Evolutionary conservation across 2,113 vertebrate species (phyloP).

Genomic region (Tenrec ecaudatus): DNA sequence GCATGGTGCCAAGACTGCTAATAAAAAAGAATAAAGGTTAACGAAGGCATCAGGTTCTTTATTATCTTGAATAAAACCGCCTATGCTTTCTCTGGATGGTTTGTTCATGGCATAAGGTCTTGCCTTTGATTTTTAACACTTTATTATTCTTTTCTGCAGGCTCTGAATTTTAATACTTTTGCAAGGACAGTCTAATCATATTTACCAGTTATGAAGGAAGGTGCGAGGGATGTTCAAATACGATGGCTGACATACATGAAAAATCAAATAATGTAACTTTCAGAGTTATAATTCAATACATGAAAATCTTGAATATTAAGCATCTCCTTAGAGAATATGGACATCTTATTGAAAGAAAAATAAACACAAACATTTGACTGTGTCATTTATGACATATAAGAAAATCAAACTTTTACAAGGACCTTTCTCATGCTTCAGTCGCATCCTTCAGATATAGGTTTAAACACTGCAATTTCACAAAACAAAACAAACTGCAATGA

Average conservation of each 20-base stretch:
- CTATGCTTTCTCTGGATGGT: slow-evolving; percentile 75
- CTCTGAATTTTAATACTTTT: slow-evolving; percentile 68
- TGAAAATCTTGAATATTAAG: not conserved
- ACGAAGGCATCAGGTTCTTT: slow-evolving; percentile 87
- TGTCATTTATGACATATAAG: not conserved
- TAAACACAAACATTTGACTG: slow-evolving; percentile 41
- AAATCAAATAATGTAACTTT: slow-evolving; percentile 61
- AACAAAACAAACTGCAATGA: not conserved
- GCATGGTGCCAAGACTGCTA: slow-evolving; percentile 81
- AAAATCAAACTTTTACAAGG: slow-evolving; percentile 45
- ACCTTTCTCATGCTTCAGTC: not conserved
- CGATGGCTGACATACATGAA: slow-evolving; percentile 8
- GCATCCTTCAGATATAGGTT: not conserved
- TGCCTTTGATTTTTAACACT: slow-evolving; percentile 80
- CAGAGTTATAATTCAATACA: slow-evolving; percentile 5
- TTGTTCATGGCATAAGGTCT: slow-evolving; percentile 80
- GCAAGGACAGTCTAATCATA: slow-evolving; percentile 51
- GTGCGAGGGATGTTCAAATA: slow-evolving; percentile 48
- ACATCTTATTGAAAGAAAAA: slow-evolving; percentile 37
- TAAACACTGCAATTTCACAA: not conserved
- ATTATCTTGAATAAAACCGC: slow-evolving; percentile 83
- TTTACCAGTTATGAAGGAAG: slow-evolving; percentile 67
- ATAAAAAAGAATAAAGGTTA: slow-evolving; percentile 91
- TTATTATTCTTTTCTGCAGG: slow-evolving; percentile 69
- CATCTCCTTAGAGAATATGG: not conserved